These are phyloP conservation scores for Glaucopsyche alexis DNA, from an alignment of 2,888 invertebrate genomes.

Conservation along the genomic window DNA sequence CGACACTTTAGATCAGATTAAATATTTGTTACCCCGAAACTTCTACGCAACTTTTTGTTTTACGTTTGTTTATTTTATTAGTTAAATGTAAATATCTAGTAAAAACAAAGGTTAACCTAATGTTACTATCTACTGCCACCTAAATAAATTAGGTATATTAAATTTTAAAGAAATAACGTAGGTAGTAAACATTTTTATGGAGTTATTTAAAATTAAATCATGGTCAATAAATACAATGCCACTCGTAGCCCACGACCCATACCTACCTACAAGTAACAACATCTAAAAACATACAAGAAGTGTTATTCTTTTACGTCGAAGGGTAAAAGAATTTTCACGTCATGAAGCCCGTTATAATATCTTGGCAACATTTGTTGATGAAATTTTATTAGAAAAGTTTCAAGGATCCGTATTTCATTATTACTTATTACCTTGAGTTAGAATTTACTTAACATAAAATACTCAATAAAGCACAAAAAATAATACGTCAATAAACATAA, in stretches of 20 bases:
- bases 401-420: conserved; percentile 2
- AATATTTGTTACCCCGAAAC: background rate
- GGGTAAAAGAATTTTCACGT: background rate
- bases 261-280: background rate
- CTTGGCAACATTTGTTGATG: background rate
- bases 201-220: too few relatives aligned
- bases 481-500: background rate
- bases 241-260: too few relatives aligned
- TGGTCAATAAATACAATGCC: too few relatives aligned
- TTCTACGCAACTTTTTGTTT: background rate
- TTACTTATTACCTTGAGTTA: background rate
- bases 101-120: too few relatives aligned
- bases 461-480: background rate
- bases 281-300: too few relatives aligned
- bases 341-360: background rate
- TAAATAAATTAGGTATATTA: too few relatives aligned
- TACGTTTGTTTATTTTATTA: background rate
- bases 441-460: background rate
- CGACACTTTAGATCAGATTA: conserved; percentile 7
- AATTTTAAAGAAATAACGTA: too few relatives aligned
- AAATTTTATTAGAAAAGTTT: conserved; percentile 3
- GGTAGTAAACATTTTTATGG: too few relatives aligned
- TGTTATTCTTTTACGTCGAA: background rate
- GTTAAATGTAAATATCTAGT: background rate
- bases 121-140: too few relatives aligned